phyloP scores from a whole-genome alignment of 2,113 vertebrate genomes.

The Tonatia bakeri region DNA sequence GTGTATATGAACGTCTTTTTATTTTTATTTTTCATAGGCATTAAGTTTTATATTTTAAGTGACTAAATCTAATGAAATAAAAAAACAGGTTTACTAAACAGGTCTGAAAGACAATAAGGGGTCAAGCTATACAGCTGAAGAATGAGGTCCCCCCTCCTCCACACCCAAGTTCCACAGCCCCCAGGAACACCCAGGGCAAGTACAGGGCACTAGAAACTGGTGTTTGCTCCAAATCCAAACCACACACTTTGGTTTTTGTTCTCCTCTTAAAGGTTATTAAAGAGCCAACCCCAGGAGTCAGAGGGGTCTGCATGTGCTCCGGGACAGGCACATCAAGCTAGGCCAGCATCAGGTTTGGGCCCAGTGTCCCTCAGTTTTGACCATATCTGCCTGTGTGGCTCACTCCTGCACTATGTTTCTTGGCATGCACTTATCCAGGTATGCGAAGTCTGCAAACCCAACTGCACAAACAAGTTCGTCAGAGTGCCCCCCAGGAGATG shows the following conservation, averaged over 20 bases:
- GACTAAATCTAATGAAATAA: slow-evolving; percentile 68
- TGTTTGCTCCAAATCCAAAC: not conserved
- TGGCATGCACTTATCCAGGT: slow-evolving; percentile 93
- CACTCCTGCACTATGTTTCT: slow-evolving; percentile 98
- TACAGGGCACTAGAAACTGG: not conserved
- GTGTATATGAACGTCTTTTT: no score
- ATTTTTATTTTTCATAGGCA: not conserved
- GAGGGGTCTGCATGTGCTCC: slow-evolving; percentile 42
- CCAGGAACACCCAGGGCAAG: slow-evolving; percentile 2
- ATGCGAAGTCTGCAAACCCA: slow-evolving; percentile 96
- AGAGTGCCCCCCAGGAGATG: slow-evolving; percentile 95
- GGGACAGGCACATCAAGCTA: slow-evolving; percentile 45
- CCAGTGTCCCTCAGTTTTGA: slow-evolving; percentile 65
- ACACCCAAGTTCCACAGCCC: slow-evolving; percentile 8
- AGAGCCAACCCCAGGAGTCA: slow-evolving; percentile 67
- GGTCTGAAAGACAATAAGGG: slow-evolving; percentile 52
- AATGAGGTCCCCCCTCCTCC: not conserved
- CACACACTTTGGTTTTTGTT: slow-evolving; percentile 44
- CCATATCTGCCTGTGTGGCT: slow-evolving; percentile 59
- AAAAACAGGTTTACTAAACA: slow-evolving; percentile 53
- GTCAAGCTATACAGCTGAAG: slow-evolving; percentile 57
- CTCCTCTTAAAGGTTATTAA: slow-evolving; percentile 43
- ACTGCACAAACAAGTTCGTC: slow-evolving; percentile 98
- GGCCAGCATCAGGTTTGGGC: slow-evolving; percentile 48
- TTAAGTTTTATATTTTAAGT: slow-evolving; percentile 57